These are phyloP conservation scores for Neodon shergylaensis DNA, from an alignment of 2,113 vertebrate species.

Conservation along the genomic window DNA sequence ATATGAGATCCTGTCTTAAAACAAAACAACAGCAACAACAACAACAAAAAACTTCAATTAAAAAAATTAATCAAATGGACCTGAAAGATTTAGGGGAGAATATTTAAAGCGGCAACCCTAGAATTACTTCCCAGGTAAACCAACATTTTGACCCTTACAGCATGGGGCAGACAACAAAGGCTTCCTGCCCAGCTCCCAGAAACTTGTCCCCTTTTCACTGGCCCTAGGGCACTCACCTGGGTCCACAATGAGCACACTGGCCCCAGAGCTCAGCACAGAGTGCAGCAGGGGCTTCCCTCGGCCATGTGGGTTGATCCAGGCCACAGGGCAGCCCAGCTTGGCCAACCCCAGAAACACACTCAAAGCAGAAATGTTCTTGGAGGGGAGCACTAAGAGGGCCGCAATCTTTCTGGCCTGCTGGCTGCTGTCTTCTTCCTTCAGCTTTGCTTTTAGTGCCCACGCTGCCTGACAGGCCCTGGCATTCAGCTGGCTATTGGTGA, in stretches of 20 bases:
- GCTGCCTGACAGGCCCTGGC: conserved; percentile 53
- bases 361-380: conserved; percentile 25
- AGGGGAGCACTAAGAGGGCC: conserved; percentile 33
- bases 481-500: conserved; percentile 63
- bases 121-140: not conserved
- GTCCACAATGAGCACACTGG: conserved; percentile 67
- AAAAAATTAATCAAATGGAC: not conserved
- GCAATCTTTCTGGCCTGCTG: not conserved
- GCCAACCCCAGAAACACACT: conserved; percentile 69
- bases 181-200: too few relatives aligned
- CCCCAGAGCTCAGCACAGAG: conserved; percentile 57
- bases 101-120: not conserved
- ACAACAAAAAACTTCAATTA: not conserved
- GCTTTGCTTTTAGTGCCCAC: conserved; percentile 48
- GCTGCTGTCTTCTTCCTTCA: accelerated
- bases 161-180: not conserved
- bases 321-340: conserved; percentile 70
- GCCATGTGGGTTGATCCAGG: conserved; percentile 69
- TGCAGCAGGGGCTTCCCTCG: conserved; percentile 29
- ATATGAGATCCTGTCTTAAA: not conserved
- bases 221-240: conserved; percentile 63
- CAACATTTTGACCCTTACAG: not conserved
- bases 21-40: not conserved
- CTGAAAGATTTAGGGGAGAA: not conserved
- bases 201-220: not conserved